Base-by-base conservation (phyloP, 2,888 invertebrate genomes). In the Euproctis similis region DNA sequence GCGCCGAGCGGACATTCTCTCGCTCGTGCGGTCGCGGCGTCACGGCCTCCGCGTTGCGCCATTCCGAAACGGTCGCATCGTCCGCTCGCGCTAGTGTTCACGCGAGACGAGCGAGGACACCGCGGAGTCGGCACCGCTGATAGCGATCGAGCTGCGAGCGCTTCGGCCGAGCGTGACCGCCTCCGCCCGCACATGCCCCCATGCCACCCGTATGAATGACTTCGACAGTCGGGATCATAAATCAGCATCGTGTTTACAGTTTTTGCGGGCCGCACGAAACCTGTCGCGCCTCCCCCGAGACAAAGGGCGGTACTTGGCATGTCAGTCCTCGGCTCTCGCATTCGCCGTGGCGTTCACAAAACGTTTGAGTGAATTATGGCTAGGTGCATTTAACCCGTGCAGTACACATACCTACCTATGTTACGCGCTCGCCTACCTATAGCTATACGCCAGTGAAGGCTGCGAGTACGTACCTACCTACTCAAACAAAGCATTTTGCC, bases 21-120 rank as follows among this genome's bases (percentile, higher is more conserved):
- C 78, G 72, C 59, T 61, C 67, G 68, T 63, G 63, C 71, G 72
- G 71, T 73, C 66, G 66, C 70, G 71, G 75, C 77, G 80, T 77
- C 78, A 77, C 78, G 81, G 81, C 80, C 81, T 75, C 78, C 76
- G 71, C 73, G 80, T 76, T 81, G 78, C 81, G 81, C 81, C 80
- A 81, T 77, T 76, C 69, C 73, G 67, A 63, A 69, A 67, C 71
- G 73, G 64, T 66, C 70, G 72, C 69, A 61, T 71, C 71, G 70
- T 59, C 62, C 60, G 66, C 58, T 48, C 43, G 61, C 62, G 61
- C 50, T 46, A 47, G 47, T 45, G 49, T 38, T 48, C 36, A 49
- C 53, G 59, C 59, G 57, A 59, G 59, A 54, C 58, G 49, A 60
- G 62, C 69, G 63, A 64, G 71, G 69, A 68, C 70, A 67, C 69